phyloP scores from a whole-genome alignment of 2,113 vertebrate species.

The Aepyceros melampus region DNA sequence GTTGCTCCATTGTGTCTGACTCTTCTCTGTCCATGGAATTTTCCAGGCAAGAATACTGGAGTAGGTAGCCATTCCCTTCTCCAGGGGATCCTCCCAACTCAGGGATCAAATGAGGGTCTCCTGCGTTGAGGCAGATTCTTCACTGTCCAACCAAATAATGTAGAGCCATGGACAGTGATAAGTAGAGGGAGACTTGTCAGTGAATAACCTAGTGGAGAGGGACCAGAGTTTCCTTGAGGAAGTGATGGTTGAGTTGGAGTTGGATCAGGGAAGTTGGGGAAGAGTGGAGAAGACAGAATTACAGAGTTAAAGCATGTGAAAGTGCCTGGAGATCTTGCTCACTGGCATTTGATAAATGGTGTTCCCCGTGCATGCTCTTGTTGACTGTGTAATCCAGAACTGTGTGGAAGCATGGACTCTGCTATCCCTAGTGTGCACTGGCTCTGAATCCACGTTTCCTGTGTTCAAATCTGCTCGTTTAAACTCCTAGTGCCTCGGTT shows the following conservation, averaged over 20 bases:
- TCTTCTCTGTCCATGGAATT: neutral
- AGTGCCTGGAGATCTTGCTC: neutral
- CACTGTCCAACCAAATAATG: neutral
- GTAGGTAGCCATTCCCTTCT: neutral
- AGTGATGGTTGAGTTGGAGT: neutral
- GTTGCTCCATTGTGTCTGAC: neutral
- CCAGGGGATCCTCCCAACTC: neutral
- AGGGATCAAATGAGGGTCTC: neutral
- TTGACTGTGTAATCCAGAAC: neutral
- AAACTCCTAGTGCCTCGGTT: neutral
- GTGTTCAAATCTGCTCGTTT: neutral
- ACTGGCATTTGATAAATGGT: neutral
- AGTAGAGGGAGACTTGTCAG: neutral
- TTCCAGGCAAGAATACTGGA: neutral
- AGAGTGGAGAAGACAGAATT: neutral
- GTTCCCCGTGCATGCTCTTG: rapidly evolving
- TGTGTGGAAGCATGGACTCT: neutral
- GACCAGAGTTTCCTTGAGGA: neutral
- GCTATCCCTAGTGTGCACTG: neutral
- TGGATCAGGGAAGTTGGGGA: neutral
- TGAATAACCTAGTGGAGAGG: neutral
- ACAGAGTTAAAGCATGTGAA: neutral
- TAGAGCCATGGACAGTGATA: neutral
- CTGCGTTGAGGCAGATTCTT: neutral
- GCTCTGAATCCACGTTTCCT: neutral